phyloP scores from a whole-genome alignment of 2,888 invertebrate species.

The Phanerotoma sp. region DNA sequence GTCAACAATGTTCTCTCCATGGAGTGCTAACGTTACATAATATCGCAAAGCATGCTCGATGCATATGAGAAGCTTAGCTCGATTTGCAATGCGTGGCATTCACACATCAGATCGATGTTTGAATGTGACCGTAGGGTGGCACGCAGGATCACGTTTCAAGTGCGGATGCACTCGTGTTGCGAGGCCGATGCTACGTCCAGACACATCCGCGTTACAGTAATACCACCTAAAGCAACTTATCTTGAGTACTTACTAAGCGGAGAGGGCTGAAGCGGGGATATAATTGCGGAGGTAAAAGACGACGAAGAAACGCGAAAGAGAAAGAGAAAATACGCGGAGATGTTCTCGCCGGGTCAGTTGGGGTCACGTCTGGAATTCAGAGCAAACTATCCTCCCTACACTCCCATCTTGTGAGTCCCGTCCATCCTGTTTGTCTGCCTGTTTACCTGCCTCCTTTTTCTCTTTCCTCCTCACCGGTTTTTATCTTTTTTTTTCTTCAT shows the following conservation, averaged over 20 bases:
- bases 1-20: neutral
- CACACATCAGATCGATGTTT: slow-evolving; percentile 2
- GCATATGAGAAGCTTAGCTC: neutral
- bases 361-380: slow-evolving; percentile 58
- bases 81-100: slow-evolving; percentile 8
- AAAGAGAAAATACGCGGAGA: slow-evolving; percentile 41
- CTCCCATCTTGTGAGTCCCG: slow-evolving; percentile 20
- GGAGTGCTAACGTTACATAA: neutral
- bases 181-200: slow-evolving; percentile 11
- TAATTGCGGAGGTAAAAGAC: slow-evolving; percentile 42
- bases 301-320: slow-evolving; percentile 17
- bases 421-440: slow-evolving; percentile 37
- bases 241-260: slow-evolving; percentile 30
- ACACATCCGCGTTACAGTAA: slow-evolving; percentile 24
- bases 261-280: slow-evolving; percentile 30
- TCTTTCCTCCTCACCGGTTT: slow-evolving; percentile 14
- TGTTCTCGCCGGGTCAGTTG: slow-evolving; percentile 56
- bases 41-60: slow-evolving; percentile 1
- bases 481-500: slow-evolving; percentile 21
- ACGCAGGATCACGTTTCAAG: slow-evolving; percentile 10
- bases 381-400: slow-evolving; percentile 54
- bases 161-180: slow-evolving; percentile 6
- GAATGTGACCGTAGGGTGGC: neutral
- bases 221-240: slow-evolving; percentile 29
- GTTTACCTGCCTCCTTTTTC: slow-evolving; percentile 31